Base-by-base conservation (phyloP, 2,113 vertebrate species). In the Rhombomys opimus region DNA sequence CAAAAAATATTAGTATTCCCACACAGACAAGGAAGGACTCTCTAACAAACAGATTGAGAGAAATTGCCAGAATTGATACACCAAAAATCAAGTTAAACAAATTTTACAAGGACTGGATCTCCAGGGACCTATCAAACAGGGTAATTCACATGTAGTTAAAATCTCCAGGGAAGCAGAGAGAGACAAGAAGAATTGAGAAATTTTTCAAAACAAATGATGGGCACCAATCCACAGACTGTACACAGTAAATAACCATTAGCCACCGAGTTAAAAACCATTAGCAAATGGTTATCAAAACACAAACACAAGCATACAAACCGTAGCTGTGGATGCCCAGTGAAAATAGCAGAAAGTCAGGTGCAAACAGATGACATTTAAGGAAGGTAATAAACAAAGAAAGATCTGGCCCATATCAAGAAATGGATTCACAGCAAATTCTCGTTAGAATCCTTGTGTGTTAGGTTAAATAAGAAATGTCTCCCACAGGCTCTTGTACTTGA, bases 271-370 rank as follows among this genome's bases (percentile, higher is more conserved):
- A 92, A 41, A 46, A 46, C 52, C 10, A 2, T 80, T 91, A 57
- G 25, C 27, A 57, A 52, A 76, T 38, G 35, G 46, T 54, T 30
- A 14, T 41, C 27, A 85, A 32, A 57, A 76, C 41, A 38, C 30
- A 61, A 27, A 35, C 80, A 61, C 78, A 70, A 70, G 17, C 32
- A 61, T 23, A 50, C 9, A 18, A 30, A 35, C 59, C 52, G 35
- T 54, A 17, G 22, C 1, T 61, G 32, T 5, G 17, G 41, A 35
- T 14, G 7, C 1, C 4, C 14, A 15, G 4, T 3, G 18, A 13
- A 57, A 87, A 93, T 3, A 65, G 25, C 9, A 75, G 80, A 86
- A 92, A 52, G n/a, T 75, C 68, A 87, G 57, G 41, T 41, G 27
- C 10, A 11, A 85, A 85, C 25, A 67, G 25, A 10, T 65, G 38